Conservation (phyloP, 1,140 invertebrate genomes). For the Pseudachorutes palmiensis region DNA sequence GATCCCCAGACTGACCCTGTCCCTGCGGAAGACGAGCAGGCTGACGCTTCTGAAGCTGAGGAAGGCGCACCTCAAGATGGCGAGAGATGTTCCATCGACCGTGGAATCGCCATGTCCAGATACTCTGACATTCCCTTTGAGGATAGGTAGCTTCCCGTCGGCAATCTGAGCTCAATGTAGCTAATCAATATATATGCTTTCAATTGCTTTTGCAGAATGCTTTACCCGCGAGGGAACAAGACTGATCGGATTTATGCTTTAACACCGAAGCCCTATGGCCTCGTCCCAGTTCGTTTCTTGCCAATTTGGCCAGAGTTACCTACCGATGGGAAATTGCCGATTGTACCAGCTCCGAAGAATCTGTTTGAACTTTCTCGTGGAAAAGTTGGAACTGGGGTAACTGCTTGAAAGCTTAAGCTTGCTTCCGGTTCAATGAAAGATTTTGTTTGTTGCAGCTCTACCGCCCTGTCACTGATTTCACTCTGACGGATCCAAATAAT, state of each 20-base stretch:
- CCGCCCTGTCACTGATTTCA: neutral
- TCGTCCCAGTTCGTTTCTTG: neutral
- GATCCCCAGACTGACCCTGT: no score
- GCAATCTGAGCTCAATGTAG: no score
- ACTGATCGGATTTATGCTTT: neutral
- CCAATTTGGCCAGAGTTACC: neutral
- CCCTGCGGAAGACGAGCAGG: no score
- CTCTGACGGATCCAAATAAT: slow-evolving; percentile 14
- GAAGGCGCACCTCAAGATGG: no score
- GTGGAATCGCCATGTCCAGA: no score
- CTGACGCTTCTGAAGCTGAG: no score
- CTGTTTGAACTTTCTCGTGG: neutral
- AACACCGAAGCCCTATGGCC: neutral
- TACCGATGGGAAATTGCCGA: neutral
- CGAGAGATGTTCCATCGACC: no score
- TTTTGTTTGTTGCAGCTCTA: slow-evolving; percentile 8
- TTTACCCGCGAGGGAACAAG: neutral
- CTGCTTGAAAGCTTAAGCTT: neutral
- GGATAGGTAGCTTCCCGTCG: no score
- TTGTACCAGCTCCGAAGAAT: neutral
- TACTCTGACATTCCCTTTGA: no score
- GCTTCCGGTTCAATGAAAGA: neutral
- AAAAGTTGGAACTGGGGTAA: neutral
- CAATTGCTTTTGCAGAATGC: neutral
- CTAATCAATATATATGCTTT: no score